A percentile compares a stretch with the other conserved stretches of the same genome.
These are phyloP conservation scores for Temnothorax ravouxi DNA, from an alignment of 2,888 invertebrate species.

Conservation along the genomic window DNA sequence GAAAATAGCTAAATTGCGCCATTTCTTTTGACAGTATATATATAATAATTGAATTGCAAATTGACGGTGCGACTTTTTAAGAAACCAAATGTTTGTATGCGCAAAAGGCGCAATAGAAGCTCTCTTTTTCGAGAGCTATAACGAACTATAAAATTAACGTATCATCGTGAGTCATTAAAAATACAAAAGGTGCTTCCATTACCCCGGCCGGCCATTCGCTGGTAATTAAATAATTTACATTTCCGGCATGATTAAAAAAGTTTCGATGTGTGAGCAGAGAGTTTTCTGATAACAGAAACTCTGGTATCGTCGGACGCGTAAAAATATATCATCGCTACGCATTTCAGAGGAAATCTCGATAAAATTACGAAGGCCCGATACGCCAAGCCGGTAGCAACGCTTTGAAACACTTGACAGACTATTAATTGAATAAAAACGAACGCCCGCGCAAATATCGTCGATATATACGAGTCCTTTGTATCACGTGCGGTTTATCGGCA, in stretches of 20 bases:
- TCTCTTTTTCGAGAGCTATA: slow-evolving; percentile 31
- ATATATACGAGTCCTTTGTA: slow-evolving; percentile 48
- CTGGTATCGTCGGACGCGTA: slow-evolving; percentile 40
- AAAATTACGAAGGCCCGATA: slow-evolving; percentile 53
- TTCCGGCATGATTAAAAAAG: slow-evolving; percentile 51
- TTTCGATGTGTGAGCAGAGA: slow-evolving; percentile 32
- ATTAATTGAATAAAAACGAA: slow-evolving; percentile 57
- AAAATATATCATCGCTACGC: slow-evolving; percentile 52
- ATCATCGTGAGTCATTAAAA: slow-evolving; percentile 53
- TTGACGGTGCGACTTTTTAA: slow-evolving; percentile 14
- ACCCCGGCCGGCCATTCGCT: slow-evolving; percentile 3
- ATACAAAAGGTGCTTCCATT: slow-evolving; percentile 51
- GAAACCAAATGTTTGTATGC: slow-evolving; percentile 6
- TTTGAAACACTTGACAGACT: slow-evolving; percentile 58
- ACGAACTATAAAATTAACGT: not conserved
- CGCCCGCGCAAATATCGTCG: slow-evolving; percentile 46
- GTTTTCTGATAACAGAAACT: slow-evolving; percentile 23
- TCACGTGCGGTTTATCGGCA: slow-evolving; percentile 44
- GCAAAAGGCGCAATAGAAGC: slow-evolving; percentile 20
- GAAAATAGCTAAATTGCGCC: not conserved
- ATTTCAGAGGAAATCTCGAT: slow-evolving; percentile 53
- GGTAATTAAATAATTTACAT: slow-evolving; percentile 58
- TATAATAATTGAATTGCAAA: slow-evolving; percentile 17
- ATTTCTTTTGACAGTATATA: not conserved
- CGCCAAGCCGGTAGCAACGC: slow-evolving; percentile 49